Evolutionary conservation across 2,797 vertebrate genomes (phyloP), one percentile per base, ranked within the genome.

Genomic region (Sebastes matsubarae): DNA sequence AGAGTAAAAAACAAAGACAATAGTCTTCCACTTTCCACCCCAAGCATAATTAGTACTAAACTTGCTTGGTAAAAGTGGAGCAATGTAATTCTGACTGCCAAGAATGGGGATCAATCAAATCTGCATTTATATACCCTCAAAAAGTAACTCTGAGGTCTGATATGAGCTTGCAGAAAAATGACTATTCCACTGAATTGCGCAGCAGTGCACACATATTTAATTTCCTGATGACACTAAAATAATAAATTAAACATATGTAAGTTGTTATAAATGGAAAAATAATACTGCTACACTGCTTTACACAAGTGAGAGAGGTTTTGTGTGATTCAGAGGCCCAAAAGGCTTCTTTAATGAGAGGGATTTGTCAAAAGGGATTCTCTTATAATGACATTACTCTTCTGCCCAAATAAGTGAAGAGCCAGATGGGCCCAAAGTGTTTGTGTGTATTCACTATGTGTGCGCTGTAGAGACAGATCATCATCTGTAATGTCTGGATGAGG

Each of bases 381-480:
- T 14, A 46, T 71, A 71, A 81, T 80, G 69, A 79, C 81, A 79
- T 76, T 24, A 38, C 65, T 52, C 16, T 72, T 60, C 69, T 72
- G 38, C 22, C 59, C 22, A n/a, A 11, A 52, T 52, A 69, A 81
- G 72, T 59, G 59, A 66, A 68, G 29, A 74, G 82, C 20, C 84
- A 87, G 84, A 88, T 88, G 84, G 77, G 71, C 9, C 24, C 8
- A 73, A 68, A 36, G 50, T 81, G 78, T 78, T 50, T 69, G 60
- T 75, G 59, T 72, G 54, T 68, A 57, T 71, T 38, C 25, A 50
- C 22, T 50, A 20, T 68, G 32, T 78, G 22, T 72, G 64, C 71
- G 38, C 54, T 36, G 6, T 25, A 38, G 38, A 81, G 46, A 72
- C 22, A 69, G n/a, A 54, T 54, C 25, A 67, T 67, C 27, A 54